Conservation (phyloP, 1,140 invertebrate genomes). For the Lepidotrigona ventralis region DNA sequence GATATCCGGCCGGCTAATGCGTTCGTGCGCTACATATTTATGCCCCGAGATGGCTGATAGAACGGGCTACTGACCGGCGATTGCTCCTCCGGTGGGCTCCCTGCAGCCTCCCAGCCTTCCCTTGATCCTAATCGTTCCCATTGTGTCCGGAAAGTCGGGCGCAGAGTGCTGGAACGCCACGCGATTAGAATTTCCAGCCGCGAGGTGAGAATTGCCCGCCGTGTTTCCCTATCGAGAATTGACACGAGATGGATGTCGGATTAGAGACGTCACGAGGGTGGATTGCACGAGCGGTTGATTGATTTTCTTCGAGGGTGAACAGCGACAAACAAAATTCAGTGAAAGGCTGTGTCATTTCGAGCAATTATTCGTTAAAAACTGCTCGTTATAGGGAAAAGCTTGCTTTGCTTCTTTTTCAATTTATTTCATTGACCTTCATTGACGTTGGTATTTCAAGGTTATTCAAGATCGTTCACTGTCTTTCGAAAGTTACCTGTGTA, state of each 20-base stretch:
- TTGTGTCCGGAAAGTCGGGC: conserved; percentile 43
- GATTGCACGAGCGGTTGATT: background rate
- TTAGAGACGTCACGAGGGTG: background rate
- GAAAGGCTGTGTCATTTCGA: no score
- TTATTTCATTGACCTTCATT: no score
- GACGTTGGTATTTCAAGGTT: no score
- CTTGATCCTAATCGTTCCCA: conserved; percentile 54
- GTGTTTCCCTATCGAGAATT: background rate
- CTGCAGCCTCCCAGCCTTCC: background rate
- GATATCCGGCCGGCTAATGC: conserved; percentile 71
- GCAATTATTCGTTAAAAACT: no score
- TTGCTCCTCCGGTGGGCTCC: conserved; percentile 65
- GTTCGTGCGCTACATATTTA: conserved; percentile 75
- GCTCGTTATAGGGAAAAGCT: no score
- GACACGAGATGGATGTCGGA: background rate
- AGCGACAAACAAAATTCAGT: no score
- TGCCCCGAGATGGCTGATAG: conserved; percentile 70
- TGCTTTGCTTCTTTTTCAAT: no score
- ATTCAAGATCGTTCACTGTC: no score
- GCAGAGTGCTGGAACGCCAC: conserved; percentile 5
- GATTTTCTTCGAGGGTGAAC: background rate
- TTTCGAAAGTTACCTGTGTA: no score
- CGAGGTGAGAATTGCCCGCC: conserved; percentile 5
- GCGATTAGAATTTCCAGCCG: conserved; percentile 22
- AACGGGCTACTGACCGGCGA: conserved; percentile 65